Percentiles rank a stretch among this genome's conserved stretches.
Evolutionary conservation across 2,888 invertebrate species (phyloP).

Genomic region (Salpingus planirostris): DNA sequence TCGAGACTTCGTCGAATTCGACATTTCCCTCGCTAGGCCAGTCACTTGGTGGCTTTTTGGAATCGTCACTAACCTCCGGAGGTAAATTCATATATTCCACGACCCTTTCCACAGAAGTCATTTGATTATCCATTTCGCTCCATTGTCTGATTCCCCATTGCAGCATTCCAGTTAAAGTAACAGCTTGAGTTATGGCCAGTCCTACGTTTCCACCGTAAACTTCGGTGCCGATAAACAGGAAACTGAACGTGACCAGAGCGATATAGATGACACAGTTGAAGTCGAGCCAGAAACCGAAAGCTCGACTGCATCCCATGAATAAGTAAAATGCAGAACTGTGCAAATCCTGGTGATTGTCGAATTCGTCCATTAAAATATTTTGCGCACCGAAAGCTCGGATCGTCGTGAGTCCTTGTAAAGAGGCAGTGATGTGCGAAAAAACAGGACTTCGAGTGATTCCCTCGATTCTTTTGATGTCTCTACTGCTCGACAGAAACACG

Average conservation of each 20-base stretch:
- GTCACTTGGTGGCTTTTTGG: conserved; percentile 20
- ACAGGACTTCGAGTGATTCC: conserved; percentile 59
- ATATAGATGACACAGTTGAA: conserved; percentile 55
- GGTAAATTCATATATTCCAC: conserved; percentile 69
- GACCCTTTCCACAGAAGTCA: conserved; percentile 86
- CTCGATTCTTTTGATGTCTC: conserved; percentile 56
- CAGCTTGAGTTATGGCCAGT: conserved; percentile 36
- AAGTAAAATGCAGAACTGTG: conserved; percentile 67
- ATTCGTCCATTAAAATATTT: conserved; percentile 50
- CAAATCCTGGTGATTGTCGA: conserved; percentile 51
- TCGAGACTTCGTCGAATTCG: conserved; percentile 55
- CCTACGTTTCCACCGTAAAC: conserved; percentile 37
- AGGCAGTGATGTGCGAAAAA: conserved; percentile 62
- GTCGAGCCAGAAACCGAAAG: conserved; percentile 61
- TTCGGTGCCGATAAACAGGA: conserved; percentile 50
- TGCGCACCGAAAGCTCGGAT: conserved; percentile 61
- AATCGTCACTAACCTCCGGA: conserved; percentile 40
- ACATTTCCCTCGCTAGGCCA: conserved; percentile 68
- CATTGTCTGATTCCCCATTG: conserved; percentile 74
- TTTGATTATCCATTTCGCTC: conserved; percentile 54
- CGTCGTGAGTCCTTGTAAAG: conserved; percentile 65
- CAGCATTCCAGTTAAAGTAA: conserved; percentile 48
- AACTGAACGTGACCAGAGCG: conserved; percentile 50
- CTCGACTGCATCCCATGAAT: conserved; percentile 51
- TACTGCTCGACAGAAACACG: conserved; percentile 59